Evolutionary conservation across 2,797 vertebrate genomes (phyloP).

Genomic region (Pteropus rufus): DNA sequence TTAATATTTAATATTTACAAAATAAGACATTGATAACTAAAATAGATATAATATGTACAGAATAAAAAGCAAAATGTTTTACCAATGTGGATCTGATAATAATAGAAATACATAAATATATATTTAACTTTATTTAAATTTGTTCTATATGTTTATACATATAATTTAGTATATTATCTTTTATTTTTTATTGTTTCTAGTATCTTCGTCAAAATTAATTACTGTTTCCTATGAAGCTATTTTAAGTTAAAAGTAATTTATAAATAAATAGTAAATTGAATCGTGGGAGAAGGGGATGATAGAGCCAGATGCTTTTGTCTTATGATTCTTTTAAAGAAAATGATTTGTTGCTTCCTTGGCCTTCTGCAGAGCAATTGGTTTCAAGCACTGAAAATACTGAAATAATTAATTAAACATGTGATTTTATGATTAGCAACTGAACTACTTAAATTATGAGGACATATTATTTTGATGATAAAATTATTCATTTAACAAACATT

Average conservation of each 20-base stretch:
- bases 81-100: background rate
- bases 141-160: background rate
- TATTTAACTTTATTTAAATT: background rate
- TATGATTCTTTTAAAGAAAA: background rate
- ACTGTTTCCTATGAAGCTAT: background rate
- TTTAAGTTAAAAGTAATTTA: background rate
- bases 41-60: background rate
- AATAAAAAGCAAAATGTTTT: background rate
- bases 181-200: background rate
- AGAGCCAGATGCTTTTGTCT: background rate
- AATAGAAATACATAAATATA: background rate
- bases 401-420: background rate
- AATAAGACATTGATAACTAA: background rate
- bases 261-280: background rate
- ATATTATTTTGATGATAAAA: background rate
- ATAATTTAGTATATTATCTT: background rate
- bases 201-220: background rate
- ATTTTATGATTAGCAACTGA: background rate
- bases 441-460: background rate
- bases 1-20: background rate
- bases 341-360: background rate
- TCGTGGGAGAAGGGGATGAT: background rate
- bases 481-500: constrained; percentile 32
- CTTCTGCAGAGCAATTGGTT: background rate
- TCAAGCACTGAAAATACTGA: background rate